Conservation (phyloP, 2,888 invertebrate genomes). For the Zelleria hepariella region DNA sequence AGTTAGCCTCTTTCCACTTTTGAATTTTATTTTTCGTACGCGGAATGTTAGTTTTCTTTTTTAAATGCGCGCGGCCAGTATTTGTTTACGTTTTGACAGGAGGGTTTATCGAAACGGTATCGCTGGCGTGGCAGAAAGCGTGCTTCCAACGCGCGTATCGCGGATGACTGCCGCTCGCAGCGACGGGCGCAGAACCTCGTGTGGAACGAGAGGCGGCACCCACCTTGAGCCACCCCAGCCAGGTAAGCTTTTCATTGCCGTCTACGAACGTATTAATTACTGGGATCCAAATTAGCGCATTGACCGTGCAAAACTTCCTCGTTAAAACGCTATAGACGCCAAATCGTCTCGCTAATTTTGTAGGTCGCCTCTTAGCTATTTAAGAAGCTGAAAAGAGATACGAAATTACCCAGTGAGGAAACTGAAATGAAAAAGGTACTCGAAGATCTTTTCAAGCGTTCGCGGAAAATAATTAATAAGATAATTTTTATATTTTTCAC, state of each 20-base stretch:
- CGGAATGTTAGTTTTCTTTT: background rate
- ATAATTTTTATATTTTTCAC: too few species aligned
- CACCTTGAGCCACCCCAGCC: conserved; percentile 33
- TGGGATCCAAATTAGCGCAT: conserved; percentile 54
- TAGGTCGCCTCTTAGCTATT: background rate
- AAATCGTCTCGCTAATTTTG: background rate
- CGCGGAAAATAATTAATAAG: too few species aligned
- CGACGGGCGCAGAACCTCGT: background rate
- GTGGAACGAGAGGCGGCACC: conserved; percentile 22
- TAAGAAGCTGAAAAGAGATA: background rate
- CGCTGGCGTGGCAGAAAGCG: background rate
- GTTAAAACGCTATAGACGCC: conserved; percentile 4
- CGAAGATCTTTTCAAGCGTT: too few species aligned
- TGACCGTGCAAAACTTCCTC: conserved; percentile 29
- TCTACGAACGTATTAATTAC: conserved; percentile 52
- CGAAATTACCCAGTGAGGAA: too few species aligned
- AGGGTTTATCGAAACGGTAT: background rate
- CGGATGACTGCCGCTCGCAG: background rate
- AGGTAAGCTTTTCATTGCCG: conserved; percentile 30
- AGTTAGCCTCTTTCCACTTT: background rate
- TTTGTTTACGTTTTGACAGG: conserved; percentile 4
- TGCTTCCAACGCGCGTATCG: background rate
- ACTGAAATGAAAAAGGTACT: too few species aligned
- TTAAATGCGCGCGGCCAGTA: background rate
- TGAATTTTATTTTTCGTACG: background rate